Base-by-base conservation (phyloP, 2,797 vertebrate species). In the Crenichthys baileyi region DNA sequence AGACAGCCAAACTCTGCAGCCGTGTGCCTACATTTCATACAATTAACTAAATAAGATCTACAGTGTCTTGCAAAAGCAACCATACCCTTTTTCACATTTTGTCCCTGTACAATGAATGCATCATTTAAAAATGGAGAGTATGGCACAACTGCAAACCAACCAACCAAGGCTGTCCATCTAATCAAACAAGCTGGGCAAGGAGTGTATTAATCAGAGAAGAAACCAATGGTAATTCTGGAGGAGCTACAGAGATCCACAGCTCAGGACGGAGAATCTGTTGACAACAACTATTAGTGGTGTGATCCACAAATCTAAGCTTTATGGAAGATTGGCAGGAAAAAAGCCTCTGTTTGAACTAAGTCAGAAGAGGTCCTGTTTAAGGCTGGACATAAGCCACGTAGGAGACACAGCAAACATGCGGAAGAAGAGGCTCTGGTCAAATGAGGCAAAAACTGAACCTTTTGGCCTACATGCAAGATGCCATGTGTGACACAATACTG, bases 1-100 rank as follows among this genome's bases (percentile, higher is more conserved):
- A 92, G 86, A 85, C 85, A 88, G 85, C 79, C 78, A 78, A 81
- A 46, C 87, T 83, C 67, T 68, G 61, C 31, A 77, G 70, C 77
- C 73, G 67, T 70, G 29, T 78, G 20, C 20, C n/a, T 67, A 53
- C 58, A 61, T 58, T 80, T 78, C 77, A 58, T 70, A 77, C 31
- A 77, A 56, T 75, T 81, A 70, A 83, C 67, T 82, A 79, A 86
- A 44, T 82, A n/a, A 70, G 71, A 22, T 8, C 50, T 71, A 29
- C 61, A 39, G 61, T 67, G 20, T 13, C 22, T 24, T 22, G 7
- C 12, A 16, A 70, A 70, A 58, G 51, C 18, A 39, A n/a, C 15
- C 13, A 46, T 15, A 26, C 24, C n/a, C 24, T 70, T 26, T 58
- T 12, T 26, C 20, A 41, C 20, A 44, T 67, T 44, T 24, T 41